A percentile compares a stretch with the other conserved stretches of the same genome.
Conservation (phyloP, 2,113 vertebrate species). For the Strix uralensis region DNA sequence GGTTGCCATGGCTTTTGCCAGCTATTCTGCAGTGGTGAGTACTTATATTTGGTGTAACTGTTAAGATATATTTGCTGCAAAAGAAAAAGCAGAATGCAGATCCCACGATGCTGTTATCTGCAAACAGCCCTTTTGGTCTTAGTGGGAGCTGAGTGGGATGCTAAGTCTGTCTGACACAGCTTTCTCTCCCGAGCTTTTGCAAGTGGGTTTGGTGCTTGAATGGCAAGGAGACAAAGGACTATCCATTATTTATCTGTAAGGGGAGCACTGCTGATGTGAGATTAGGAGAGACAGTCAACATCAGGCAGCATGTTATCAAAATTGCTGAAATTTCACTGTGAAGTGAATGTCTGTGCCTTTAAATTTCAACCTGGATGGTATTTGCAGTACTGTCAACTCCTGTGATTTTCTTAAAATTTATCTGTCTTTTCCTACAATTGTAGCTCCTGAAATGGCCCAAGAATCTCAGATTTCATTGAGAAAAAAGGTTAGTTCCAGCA, state of each 20-base stretch:
- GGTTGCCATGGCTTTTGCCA: not conserved
- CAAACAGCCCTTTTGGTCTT: not conserved
- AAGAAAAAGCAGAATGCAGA: not conserved
- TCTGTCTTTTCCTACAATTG: not conserved
- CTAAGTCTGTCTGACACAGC: not conserved
- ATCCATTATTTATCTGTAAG: not conserved
- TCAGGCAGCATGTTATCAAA: not conserved
- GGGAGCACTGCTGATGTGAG: not conserved
- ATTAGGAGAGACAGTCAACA: not conserved
- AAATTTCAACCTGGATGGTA: not conserved
- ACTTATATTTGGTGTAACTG: fast-evolving
- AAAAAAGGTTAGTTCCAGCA: not conserved
- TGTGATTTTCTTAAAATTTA: not conserved
- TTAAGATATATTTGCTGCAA: not conserved
- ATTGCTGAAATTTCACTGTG: not conserved
- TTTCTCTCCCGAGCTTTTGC: not conserved
- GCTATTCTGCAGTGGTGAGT: not conserved
- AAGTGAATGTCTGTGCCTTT: not conserved
- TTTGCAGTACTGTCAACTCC: not conserved
- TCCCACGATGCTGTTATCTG: not conserved
- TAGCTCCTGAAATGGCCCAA: not conserved
- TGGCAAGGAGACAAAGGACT: not conserved
- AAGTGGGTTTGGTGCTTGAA: not conserved
- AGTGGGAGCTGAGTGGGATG: not conserved
- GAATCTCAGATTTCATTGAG: not conserved